phyloP scores from a whole-genome alignment of 1,140 invertebrate species.

The Drosophila lacertosa region DNA sequence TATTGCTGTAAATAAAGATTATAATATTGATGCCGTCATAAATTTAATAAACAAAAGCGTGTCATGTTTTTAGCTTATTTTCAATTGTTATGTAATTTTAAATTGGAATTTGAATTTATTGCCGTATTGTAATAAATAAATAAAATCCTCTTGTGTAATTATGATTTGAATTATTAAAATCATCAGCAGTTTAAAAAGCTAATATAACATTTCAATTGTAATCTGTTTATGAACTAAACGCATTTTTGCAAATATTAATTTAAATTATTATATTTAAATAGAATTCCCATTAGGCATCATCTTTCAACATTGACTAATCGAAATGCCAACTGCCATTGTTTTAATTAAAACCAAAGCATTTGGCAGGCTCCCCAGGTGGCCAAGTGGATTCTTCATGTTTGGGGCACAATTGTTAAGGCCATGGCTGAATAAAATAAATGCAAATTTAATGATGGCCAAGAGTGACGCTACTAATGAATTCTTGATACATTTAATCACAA shows the following conservation, averaged over 20 bases:
- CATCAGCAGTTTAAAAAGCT: neutral
- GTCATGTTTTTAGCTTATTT: too few relatives aligned
- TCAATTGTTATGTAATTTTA: too few relatives aligned
- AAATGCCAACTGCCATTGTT: conserved; percentile 28
- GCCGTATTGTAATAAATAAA: neutral
- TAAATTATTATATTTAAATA: conserved; percentile 27
- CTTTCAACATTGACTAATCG: conserved; percentile 36
- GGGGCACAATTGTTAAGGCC: neutral
- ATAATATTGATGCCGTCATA: too few relatives aligned
- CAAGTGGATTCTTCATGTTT: too few relatives aligned
- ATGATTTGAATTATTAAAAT: neutral
- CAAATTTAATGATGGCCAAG: conserved; percentile 63
- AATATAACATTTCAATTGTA: neutral
- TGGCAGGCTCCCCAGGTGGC: conserved; percentile 39
- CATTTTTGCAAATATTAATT: neutral
- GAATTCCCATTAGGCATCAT: neutral
- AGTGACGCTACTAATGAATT: conserved; percentile 63
- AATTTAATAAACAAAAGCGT: too few relatives aligned
- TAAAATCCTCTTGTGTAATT: neutral
- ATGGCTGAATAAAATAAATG: conserved; percentile 63
- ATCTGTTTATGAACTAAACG: neutral
- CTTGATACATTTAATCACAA: conserved; percentile 69
- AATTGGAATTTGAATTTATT: too few relatives aligned
- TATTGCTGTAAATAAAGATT: too few relatives aligned
- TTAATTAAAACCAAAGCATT: conserved; percentile 34